Evolutionary conservation across 2,888 invertebrate genomes (phyloP).

Genomic region (Liposcelis brunnea): DNA sequence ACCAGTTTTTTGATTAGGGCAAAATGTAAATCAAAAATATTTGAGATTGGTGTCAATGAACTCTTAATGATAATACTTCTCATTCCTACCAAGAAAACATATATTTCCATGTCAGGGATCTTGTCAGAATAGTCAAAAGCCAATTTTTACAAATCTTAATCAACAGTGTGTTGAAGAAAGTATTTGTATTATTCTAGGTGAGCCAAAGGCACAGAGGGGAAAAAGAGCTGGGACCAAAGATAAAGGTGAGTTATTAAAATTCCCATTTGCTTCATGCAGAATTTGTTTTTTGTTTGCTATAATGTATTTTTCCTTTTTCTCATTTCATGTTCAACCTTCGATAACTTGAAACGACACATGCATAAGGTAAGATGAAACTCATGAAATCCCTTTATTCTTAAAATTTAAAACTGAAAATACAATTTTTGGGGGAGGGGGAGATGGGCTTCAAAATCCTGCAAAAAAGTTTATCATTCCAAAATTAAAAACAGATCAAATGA

Average conservation of each 20-base stretch:
- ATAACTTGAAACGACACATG: slow-evolving; percentile 20
- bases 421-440: slow-evolving; percentile 9
- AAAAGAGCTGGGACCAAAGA: slow-evolving; percentile 19
- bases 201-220: slow-evolving; percentile 25
- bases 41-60: too few relatives aligned
- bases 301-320: slow-evolving; percentile 12
- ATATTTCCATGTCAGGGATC: too few relatives aligned
- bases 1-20: too few relatives aligned
- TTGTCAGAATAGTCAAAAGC: too few relatives aligned
- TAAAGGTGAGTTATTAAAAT: slow-evolving; percentile 21
- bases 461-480: slow-evolving; percentile 12
- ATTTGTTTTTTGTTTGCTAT: neutral
- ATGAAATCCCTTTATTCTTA: slow-evolving; percentile 12
- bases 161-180: slow-evolving; percentile 7
- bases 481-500: slow-evolving; percentile 17
- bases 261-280: neutral
- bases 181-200: slow-evolving; percentile 19
- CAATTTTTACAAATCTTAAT: slow-evolving; percentile 25
- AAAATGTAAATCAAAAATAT: too few relatives aligned
- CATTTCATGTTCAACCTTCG: slow-evolving; percentile 15
- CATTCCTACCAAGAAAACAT: too few relatives aligned
- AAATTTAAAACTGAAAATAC: slow-evolving; percentile 14
- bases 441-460: slow-evolving; percentile 4
- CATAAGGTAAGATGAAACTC: slow-evolving; percentile 32
- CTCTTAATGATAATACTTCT: too few relatives aligned